Conservation (phyloP, 2,888 invertebrate genomes). For the Osedax fenrisi region DNA sequence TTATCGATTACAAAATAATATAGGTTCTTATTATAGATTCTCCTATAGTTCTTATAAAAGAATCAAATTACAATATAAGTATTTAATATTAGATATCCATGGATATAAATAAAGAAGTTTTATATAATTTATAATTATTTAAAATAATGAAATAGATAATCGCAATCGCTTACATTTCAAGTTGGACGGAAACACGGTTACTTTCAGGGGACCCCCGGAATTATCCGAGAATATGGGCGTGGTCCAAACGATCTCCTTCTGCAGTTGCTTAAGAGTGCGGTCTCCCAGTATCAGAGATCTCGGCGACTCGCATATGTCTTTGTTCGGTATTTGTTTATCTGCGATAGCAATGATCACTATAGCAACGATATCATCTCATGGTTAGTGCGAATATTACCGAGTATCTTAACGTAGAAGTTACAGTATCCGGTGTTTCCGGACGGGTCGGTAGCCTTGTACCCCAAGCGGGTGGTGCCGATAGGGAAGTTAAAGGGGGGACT, state of each 20-base stretch:
- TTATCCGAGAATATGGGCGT: slow-evolving; percentile 58
- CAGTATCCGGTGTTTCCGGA: slow-evolving; percentile 58
- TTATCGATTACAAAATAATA: no score
- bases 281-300: slow-evolving; percentile 51
- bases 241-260: slow-evolving; percentile 52
- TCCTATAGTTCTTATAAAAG: no score
- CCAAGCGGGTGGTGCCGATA: slow-evolving; percentile 57
- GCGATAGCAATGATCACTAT: neutral
- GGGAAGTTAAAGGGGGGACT: slow-evolving; percentile 55
- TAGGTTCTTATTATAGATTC: no score
- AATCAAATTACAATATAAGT: no score
- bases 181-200: slow-evolving; percentile 39
- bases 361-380: no score
- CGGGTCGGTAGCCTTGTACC: slow-evolving; percentile 58
- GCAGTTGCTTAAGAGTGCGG: neutral
- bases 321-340: slow-evolving; percentile 57
- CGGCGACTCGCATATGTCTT: slow-evolving; percentile 56
- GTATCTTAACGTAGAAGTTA: slow-evolving; percentile 54
- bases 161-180: neutral
- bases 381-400: neutral
- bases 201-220: slow-evolving; percentile 48
- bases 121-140: no score
- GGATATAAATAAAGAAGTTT: no score
- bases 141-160: no score
- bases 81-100: no score